Evolutionary conservation across 2,888 invertebrate species (phyloP).

Genomic region (Rhorus exstirpatorius): DNA sequence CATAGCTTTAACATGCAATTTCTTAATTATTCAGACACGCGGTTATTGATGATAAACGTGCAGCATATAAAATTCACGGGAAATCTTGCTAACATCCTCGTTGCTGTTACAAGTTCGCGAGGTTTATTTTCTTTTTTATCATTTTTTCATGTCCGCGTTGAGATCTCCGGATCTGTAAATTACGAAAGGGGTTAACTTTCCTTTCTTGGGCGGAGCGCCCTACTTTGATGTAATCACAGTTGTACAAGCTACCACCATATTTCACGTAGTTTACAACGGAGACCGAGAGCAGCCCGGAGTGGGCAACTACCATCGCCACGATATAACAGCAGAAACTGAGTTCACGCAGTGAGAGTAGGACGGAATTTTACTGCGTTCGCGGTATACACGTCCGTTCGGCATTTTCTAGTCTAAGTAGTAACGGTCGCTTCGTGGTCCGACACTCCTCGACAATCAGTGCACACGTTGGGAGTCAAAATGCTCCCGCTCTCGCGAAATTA

Average conservation of each 20-base stretch:
- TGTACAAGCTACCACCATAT: conserved; percentile 76
- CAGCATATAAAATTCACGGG: conserved; percentile 12
- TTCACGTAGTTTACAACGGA: conserved; percentile 81
- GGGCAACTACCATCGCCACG: conserved; percentile 36
- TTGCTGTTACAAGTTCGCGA: conserved; percentile 21
- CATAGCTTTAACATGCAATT: neutral
- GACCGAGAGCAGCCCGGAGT: conserved; percentile 67
- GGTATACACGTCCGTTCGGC: conserved; percentile 75
- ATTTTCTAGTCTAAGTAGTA: conserved; percentile 77
- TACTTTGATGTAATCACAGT: conserved; percentile 78
- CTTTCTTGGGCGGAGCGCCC: conserved; percentile 69
- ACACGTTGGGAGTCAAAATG: conserved; percentile 75
- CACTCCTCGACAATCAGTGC: conserved; percentile 43
- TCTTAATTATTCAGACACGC: conserved; percentile 26
- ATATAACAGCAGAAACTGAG: conserved; percentile 27
- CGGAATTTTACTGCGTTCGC: conserved; percentile 76
- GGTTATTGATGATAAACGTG: conserved; percentile 19
- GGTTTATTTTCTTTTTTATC: conserved; percentile 24
- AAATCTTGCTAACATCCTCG: conserved; percentile 19
- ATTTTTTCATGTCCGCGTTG: conserved; percentile 13
- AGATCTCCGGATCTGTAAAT: conserved; percentile 38
- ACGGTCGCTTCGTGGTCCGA: conserved; percentile 72
- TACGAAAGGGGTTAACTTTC: conserved; percentile 75
- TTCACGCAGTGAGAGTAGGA: conserved; percentile 34
- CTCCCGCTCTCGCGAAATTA: conserved; percentile 43